Conservation (phyloP, 2,797 vertebrate genomes). For the Mus minutoides region DNA sequence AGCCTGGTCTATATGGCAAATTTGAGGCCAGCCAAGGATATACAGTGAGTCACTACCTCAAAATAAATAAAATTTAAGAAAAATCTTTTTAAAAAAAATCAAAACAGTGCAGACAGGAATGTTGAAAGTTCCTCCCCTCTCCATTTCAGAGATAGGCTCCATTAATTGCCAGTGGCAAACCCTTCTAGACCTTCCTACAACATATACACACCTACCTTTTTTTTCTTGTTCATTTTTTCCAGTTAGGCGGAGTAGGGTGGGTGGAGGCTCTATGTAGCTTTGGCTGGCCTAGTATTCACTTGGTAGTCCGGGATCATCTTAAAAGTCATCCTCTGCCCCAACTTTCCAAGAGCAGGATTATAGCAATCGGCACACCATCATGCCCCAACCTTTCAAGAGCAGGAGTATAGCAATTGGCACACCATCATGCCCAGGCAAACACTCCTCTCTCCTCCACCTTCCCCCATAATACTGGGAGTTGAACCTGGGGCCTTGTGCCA, state of each 20-base stretch:
- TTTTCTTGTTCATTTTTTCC: neutral
- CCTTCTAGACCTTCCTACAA: neutral
- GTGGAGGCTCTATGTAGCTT: neutral
- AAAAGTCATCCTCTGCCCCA: neutral
- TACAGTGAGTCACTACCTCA: neutral
- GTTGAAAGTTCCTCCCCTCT: neutral
- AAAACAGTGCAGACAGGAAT: neutral
- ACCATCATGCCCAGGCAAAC: neutral
- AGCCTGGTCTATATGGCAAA: neutral
- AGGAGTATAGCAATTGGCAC: neutral
- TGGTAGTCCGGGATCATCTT: neutral
- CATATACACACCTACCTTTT: neutral
- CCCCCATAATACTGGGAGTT: neutral
- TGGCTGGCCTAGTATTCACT: neutral
- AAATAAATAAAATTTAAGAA: neutral
- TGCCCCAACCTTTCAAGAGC: neutral
- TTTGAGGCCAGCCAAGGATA: neutral
- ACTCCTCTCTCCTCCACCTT: neutral
- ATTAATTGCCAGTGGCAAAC: constrained; percentile 6
- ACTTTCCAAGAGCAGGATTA: neutral
- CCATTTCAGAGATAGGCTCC: neutral
- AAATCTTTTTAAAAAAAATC: neutral
- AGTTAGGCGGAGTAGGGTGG: neutral
- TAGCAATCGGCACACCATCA: neutral
- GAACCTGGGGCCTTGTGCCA: neutral